Percentiles rank a stretch among this genome's conserved stretches.
Conservation (phyloP, 2,797 vertebrate genomes). For the Coregonus suidteri region DNA sequence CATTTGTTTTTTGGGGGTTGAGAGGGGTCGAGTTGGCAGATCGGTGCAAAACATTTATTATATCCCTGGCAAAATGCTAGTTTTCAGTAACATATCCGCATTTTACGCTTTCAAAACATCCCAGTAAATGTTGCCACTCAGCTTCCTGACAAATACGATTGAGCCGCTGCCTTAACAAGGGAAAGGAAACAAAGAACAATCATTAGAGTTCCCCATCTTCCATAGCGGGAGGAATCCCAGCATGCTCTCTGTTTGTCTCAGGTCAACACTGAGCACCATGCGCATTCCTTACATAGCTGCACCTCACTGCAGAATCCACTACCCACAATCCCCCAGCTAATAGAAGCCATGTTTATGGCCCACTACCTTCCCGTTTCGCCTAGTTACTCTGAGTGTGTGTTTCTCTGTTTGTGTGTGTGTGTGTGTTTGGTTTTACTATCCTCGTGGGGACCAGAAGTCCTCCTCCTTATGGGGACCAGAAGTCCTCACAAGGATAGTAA, state of each 20-base stretch:
- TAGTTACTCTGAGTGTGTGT: conserved; percentile 10
- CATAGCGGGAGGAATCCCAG: conserved; percentile 56
- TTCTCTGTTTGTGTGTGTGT: not conserved
- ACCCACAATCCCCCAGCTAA: conserved; percentile 62
- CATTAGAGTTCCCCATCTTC: conserved; percentile 18
- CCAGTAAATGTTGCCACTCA: no score
- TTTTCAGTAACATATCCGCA: no score
- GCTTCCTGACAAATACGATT: not conserved
- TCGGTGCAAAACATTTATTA: no score
- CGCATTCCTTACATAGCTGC: conserved; percentile 74
- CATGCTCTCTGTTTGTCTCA: conserved; percentile 69
- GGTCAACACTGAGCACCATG: conserved; percentile 68
- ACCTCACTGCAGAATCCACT: conserved; percentile 71
- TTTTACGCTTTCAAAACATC: no score
- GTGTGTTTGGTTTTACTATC: not conserved
- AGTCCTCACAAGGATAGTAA: no score
- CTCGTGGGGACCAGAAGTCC: no score
- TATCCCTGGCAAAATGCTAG: no score
- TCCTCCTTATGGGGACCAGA: no score
- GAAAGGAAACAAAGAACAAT: not conserved
- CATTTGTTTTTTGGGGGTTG: not conserved
- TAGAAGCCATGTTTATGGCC: conserved; percentile 57
- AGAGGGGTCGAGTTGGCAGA: not conserved
- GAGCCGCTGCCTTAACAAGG: not conserved
- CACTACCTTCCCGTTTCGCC: conserved; percentile 48